Evolutionary conservation across 1,140 invertebrate genomes (phyloP).

Genomic region (Drosophila burlai): DNA sequence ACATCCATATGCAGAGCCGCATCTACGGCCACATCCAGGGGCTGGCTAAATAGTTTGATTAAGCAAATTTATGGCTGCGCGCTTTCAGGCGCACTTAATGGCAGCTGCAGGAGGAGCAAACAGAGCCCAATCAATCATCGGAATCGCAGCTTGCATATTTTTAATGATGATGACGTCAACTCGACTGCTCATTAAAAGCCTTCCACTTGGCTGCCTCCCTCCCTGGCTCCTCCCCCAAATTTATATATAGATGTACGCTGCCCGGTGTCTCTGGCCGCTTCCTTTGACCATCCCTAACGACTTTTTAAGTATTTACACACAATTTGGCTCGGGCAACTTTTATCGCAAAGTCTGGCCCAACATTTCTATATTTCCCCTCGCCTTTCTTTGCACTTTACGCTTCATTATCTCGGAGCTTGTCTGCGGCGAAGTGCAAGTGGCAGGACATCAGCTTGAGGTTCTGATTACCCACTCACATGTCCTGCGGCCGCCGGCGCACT

Average conservation of each 20-base stretch:
- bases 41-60: slow-evolving; percentile 76
- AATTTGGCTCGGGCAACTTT: slow-evolving; percentile 67
- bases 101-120: slow-evolving; percentile 33
- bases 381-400: slow-evolving; percentile 58
- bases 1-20: slow-evolving; percentile 48
- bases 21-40: slow-evolving; percentile 16
- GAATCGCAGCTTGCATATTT: slow-evolving; percentile 55
- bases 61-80: slow-evolving; percentile 72
- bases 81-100: slow-evolving; percentile 66
- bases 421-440: slow-evolving; percentile 21
- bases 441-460: slow-evolving; percentile 38
- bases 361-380: slow-evolving; percentile 43
- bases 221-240: background rate
- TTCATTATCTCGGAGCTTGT: slow-evolving; percentile 56
- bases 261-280: slow-evolving; percentile 19
- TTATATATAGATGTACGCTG: background rate
- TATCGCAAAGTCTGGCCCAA: slow-evolving; percentile 59
- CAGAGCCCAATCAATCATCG: slow-evolving; percentile 65
- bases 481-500: slow-evolving; percentile 23
- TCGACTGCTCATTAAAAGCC: slow-evolving; percentile 60
- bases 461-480: slow-evolving; percentile 50
- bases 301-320: slow-evolving; percentile 80
- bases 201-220: slow-evolving; percentile 15
- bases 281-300: slow-evolving; percentile 59
- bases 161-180: slow-evolving; percentile 58